Conservation (phyloP, 2,888 invertebrate genomes). For the Arge pagana region DNA sequence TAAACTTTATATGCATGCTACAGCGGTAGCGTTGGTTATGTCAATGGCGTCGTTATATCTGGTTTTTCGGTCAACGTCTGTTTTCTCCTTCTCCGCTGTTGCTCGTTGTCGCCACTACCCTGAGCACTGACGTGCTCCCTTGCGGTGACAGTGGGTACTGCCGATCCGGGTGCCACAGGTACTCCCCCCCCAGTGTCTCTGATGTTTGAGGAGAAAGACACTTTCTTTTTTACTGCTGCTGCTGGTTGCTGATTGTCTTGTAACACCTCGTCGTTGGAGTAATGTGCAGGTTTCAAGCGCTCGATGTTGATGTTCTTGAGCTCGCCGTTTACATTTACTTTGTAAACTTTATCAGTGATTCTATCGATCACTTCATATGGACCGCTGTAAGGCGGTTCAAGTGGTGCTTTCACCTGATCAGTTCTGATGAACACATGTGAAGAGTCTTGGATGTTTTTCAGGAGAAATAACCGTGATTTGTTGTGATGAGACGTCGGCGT, state of each 20-base stretch:
- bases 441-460: constrained; percentile 22
- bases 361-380: constrained; percentile 23
- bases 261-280: background rate
- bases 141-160: constrained; percentile 1
- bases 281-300: constrained; percentile 23
- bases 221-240: background rate
- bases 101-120: background rate
- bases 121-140: no score
- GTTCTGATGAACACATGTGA: constrained; percentile 23
- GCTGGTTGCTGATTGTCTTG: background rate
- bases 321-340: constrained; percentile 19
- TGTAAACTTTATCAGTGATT: constrained; percentile 13
- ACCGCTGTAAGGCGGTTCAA: constrained; percentile 27
- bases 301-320: constrained; percentile 17
- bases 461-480: constrained; percentile 9
- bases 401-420: constrained; percentile 25
- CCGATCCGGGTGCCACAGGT: constrained; percentile 1
- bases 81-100: background rate
- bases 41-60: no score
- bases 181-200: constrained; percentile 1
- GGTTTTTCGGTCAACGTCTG: background rate
- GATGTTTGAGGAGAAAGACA: background rate
- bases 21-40: no score
- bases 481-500: constrained; percentile 27
- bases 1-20: no score